Base-by-base conservation (phyloP, 2,797 vertebrate genomes). In the Geotrypetes seraphini region DNA sequence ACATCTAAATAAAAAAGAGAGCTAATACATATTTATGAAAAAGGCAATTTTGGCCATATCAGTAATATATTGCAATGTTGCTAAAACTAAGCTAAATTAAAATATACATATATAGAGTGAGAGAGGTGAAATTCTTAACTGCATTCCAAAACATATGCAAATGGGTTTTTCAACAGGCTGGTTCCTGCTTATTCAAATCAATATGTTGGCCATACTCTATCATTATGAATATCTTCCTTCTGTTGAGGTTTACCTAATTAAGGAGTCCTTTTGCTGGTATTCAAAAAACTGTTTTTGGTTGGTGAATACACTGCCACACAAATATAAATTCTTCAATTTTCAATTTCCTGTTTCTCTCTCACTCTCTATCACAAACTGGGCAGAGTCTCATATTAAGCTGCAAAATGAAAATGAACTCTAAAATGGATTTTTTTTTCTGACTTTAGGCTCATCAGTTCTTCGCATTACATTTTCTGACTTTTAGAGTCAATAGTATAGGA, bases 351-450 rank as follows among this genome's bases (percentile, higher is more conserved):
- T 25, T 36, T 35, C 24, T 13, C 19, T 22, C 17, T 13, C n/a
- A n/a, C 7, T 29, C 8, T 27, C 22, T 23, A 23, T 10, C 25
- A 27, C 28, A 39, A 28, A 25, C 9, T 19, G 30, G 35, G 20
- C 20, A 22, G 19, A 28, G 20, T 31, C 25, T 32, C 20, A 41
- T 33, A 28, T 28, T 28, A 33, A 22, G 13, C 12, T 12, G 30
- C 8, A 38, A 45, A 46, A 28, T 28, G 27, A 47, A 45, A 46
- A 28, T 28, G 27, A 47, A 46, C 36, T 19, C n/a, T 34, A 29
- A 17, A n/a, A 18, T 13, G 12, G n/a, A 12, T 17, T 33, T 19
- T 12, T 25, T 26, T 10, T 22, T 28, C 13, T 19, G 16, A 33
- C 16, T 30, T 8, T 14, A 8, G 11, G 19, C 20, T 34, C 15